These are phyloP conservation scores for Caenorhabditis elegans DNA, from an alignment of 1,140 invertebrate species.

Conservation along the genomic window WBcel235 BX284602.5:7511001-7511500, in stretches of 20 bases:
- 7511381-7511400: not conserved
- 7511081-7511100: too few species aligned
- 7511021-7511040: constrained; percentile 7
- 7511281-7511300: not conserved
- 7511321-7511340: constrained; percentile 24
- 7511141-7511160: too few species aligned
- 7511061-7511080: too few species aligned
- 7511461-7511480: not conserved
- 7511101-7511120: too few species aligned
- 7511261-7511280: not conserved
- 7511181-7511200: too few species aligned
- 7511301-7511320: not conserved
- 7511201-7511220: too few species aligned
- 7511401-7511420: not conserved
- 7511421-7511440: not conserved
- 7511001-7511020: constrained; percentile 13
- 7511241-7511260: not conserved
- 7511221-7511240: too few species aligned
- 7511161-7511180: too few species aligned
- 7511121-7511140: not conserved
- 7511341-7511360: not conserved
- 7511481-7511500: not conserved
- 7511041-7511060: not conserved
- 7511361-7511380: not conserved
- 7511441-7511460: not conserved